Base-by-base conservation (phyloP, 2,888 invertebrate genomes). In the Drosophila cognata region DNA sequence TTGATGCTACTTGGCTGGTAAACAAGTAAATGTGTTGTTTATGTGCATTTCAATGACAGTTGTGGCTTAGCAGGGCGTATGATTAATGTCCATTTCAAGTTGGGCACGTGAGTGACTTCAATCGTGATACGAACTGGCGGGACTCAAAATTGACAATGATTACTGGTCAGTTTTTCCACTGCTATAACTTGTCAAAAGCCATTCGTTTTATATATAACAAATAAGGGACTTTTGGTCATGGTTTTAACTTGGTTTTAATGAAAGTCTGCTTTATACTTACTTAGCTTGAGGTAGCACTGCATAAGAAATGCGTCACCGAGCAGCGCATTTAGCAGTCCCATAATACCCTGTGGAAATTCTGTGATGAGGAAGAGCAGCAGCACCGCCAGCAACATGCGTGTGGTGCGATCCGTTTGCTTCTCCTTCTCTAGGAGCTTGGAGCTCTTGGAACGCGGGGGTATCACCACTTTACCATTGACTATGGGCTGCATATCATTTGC, bases 301-400 rank as follows among this genome's bases (percentile, higher is more conserved):
- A 94, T 94, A 89, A 96, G 96, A 91, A 98, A 97, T 55, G 95
- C 94, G 57, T 96, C 95, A 5, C 97, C 97, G 43, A 97, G 94
- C 31, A 96, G 94, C 0, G 96, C 97, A 69, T 96, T 96, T 50
- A 98, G 94, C 25, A 98, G 94, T 8, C 93, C 98, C 82, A 97
- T 94, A 62, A 96, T 95, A 0, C 96, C 98, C 91, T 98, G 98
- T 0, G 98, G 98, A 77, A 98, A 95, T 92, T 98, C 98, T 0
- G 98, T 98, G 70, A 98, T 95, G 16, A 98, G 94, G 92, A 98
- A 98, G 18, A 98, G 94, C 2, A 98, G 94, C 33, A 98, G 94
- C 11, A 98, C 96, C 0, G 98, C 97, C 33, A 98, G 94, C 76
- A 98, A 94, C 98, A 98, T 98, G 69, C 96, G 95, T 0, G 98